These are phyloP conservation scores for Raja brachyura DNA, from an alignment of 2,113 vertebrate genomes.

Conservation along the genomic window DNA sequence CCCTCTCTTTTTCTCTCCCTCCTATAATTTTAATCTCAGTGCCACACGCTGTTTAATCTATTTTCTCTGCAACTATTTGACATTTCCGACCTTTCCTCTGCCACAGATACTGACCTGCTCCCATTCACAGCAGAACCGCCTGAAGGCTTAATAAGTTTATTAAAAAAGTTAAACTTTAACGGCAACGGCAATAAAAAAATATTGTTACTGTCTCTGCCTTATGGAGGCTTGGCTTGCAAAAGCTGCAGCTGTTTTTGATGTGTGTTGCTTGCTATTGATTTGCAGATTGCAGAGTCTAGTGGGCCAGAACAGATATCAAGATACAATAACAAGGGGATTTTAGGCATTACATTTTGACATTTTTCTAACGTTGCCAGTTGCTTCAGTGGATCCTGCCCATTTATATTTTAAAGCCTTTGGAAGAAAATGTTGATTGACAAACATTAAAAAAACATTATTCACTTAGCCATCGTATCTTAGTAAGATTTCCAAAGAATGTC, in stretches of 20 bases:
- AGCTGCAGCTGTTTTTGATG: background rate
- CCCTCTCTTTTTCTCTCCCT: too few relatives aligned
- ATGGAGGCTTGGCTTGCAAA: background rate
- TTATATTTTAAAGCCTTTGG: background rate
- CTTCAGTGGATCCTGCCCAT: background rate
- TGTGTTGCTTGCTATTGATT: constrained; percentile 17
- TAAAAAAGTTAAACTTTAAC: constrained; percentile 37
- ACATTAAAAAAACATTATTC: background rate
- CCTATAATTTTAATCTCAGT: background rate
- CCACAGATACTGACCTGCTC: constrained; percentile 30
- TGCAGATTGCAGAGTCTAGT: background rate
- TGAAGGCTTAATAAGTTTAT: constrained; percentile 32
- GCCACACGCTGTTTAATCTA: constrained; percentile 20
- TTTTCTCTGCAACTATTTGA: constrained; percentile 23
- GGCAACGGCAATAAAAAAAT: background rate
- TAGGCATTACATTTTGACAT: background rate
- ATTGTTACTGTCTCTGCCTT: background rate
- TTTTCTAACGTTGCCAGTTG: background rate
- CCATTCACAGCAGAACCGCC: background rate
- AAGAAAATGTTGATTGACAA: background rate
- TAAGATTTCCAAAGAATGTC: background rate
- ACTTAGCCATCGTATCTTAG: background rate
- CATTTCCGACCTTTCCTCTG: background rate
- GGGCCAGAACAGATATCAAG: background rate
- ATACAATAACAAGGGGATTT: background rate